A percentile compares a stretch with the other conserved stretches of the same genome.
Evolutionary conservation across 2,113 vertebrate species (phyloP).

Genomic region (Halcyon senegalensis): DNA sequence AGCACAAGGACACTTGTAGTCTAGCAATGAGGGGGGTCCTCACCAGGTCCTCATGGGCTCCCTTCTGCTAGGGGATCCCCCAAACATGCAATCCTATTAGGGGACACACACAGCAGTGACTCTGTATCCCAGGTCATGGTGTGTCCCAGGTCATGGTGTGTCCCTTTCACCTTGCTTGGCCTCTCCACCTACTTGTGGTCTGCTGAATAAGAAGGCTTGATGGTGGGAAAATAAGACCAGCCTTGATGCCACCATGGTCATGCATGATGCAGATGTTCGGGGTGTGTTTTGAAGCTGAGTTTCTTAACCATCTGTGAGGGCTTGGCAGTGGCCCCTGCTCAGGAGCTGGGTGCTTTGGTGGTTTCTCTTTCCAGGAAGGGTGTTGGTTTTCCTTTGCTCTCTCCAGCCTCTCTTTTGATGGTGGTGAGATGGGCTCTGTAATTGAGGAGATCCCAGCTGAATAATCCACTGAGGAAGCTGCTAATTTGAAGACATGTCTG

Average conservation of each 20-base stretch:
- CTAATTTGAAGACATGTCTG: conserved; percentile 50
- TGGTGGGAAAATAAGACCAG: background rate
- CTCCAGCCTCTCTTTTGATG: background rate
- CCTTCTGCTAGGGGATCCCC: background rate
- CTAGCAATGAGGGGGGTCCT: background rate
- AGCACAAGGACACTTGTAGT: background rate
- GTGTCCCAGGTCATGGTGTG: background rate
- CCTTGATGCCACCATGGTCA: background rate
- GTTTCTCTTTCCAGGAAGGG: background rate
- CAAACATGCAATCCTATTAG: background rate
- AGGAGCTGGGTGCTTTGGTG: fast-evolving
- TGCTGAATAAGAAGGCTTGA: background rate
- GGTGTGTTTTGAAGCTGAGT: background rate
- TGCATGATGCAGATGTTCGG: background rate
- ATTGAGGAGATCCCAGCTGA: conserved; percentile 34
- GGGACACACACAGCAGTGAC: background rate
- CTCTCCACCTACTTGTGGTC: background rate
- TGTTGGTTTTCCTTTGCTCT: background rate
- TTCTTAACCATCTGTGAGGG: background rate
- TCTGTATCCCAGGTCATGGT: background rate
- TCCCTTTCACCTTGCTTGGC: background rate
- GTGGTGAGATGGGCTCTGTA: background rate
- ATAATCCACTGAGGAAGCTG: conserved; percentile 47
- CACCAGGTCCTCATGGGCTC: background rate
- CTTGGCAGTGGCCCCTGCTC: background rate